These are phyloP conservation scores for rabbit (Oryctolagus cuniculus) DNA, from an alignment of 2,113 vertebrate genomes.

Conservation along the genomic window DNA sequence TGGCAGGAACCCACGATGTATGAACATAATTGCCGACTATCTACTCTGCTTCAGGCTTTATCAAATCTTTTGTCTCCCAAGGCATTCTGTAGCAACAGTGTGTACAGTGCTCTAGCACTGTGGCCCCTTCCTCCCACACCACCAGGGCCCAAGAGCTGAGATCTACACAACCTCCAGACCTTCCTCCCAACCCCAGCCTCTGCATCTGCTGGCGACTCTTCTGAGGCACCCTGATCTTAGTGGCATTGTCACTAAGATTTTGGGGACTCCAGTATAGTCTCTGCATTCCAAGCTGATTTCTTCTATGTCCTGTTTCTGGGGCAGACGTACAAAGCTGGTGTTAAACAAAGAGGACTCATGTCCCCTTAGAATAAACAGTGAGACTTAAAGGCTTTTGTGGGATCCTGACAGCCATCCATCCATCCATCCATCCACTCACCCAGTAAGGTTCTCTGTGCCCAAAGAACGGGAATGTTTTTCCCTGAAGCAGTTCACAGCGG, in stretches of 20 bases:
- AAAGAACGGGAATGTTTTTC: background rate
- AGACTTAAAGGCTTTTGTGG: background rate
- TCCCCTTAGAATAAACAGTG: background rate
- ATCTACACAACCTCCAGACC: accelerated
- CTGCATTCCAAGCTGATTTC: background rate
- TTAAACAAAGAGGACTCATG: constrained; percentile 18
- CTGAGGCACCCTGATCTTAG: background rate
- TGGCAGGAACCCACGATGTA: background rate
- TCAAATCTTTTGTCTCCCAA: background rate
- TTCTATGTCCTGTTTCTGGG: background rate
- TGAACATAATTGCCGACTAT: background rate
- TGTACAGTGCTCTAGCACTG: background rate
- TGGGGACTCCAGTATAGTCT: background rate
- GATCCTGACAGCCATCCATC: background rate
- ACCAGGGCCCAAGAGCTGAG: background rate
- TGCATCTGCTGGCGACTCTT: background rate
- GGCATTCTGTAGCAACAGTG: background rate
- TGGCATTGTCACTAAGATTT: background rate
- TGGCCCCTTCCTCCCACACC: background rate
- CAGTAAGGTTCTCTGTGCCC: background rate
- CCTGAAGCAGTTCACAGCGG: background rate
- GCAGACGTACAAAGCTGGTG: background rate
- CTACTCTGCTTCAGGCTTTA: background rate
- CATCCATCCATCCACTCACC: background rate
- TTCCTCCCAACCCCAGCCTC: background rate